Evolutionary conservation across 2,113 vertebrate genomes (phyloP).

Genomic region (Tiliqua scincoides): DNA sequence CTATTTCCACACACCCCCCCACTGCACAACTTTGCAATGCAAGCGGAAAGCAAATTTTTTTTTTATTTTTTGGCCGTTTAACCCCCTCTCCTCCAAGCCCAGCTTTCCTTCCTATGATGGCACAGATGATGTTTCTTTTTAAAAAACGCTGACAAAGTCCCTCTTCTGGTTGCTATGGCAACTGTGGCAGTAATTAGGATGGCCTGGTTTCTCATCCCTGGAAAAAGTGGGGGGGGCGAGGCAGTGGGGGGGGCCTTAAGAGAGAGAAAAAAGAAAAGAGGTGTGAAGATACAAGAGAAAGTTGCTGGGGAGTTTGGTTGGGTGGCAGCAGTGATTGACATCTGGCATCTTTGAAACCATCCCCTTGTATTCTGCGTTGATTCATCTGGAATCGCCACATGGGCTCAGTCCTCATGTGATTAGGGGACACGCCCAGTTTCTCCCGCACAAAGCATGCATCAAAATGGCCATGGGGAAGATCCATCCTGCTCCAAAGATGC

Average conservation of each 20-base stretch:
- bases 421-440: neutral
- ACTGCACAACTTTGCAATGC: neutral
- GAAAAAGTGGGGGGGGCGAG: neutral
- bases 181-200: constrained; percentile 70
- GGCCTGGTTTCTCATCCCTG: constrained; percentile 47
- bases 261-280: neutral
- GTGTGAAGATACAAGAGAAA: neutral
- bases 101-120: neutral
- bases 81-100: neutral
- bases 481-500: neutral
- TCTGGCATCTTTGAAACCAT: too few species aligned
- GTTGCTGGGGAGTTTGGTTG: too few species aligned
- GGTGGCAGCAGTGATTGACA: neutral
- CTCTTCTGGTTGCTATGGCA: constrained; percentile 65
- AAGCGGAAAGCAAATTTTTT: too few species aligned
- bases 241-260: constrained; percentile 5
- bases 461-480: neutral
- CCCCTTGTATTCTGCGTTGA: neutral
- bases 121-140: neutral
- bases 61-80: too few species aligned
- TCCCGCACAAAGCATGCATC: neutral
- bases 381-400: neutral
- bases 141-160: constrained; percentile 74
- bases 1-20: neutral
- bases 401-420: neutral